Percentiles rank a stretch among this genome's conserved stretches.
Conservation (phyloP, 2,113 vertebrate species). For the Dipodomys merriami region DNA sequence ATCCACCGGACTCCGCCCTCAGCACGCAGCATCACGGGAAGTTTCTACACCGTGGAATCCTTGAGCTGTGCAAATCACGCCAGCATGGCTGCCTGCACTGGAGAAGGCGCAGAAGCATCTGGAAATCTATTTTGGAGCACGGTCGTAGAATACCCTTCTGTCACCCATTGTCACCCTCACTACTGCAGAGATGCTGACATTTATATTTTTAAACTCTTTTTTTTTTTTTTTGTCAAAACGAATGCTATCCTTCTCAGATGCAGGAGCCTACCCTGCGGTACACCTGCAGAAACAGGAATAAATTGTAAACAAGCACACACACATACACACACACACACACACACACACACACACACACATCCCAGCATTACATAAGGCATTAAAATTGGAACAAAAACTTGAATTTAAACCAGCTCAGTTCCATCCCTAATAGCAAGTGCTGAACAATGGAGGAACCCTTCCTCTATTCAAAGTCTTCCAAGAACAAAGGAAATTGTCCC, state of each 20-base stretch:
- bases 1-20: too few species aligned
- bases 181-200: slow-evolving; percentile 42
- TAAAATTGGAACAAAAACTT: slow-evolving; percentile 77
- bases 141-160: slow-evolving; percentile 74
- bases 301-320: slow-evolving; percentile 73
- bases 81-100: background rate
- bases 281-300: slow-evolving; percentile 81
- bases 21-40: background rate
- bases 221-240: slow-evolving; percentile 73
- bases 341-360: background rate
- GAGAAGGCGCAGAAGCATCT: background rate
- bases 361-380: slow-evolving; percentile 79
- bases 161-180: slow-evolving; percentile 44
- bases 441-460: slow-evolving; percentile 68
- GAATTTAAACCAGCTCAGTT: slow-evolving; percentile 82
- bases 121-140: slow-evolving; percentile 55
- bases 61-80: background rate
- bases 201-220: slow-evolving; percentile 77
- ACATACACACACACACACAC: too few species aligned
- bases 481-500: slow-evolving; percentile 78
- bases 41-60: background rate
- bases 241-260: slow-evolving; percentile 76
- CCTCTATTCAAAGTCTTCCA: slow-evolving; percentile 66
- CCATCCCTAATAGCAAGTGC: slow-evolving; percentile 60
- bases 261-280: slow-evolving; percentile 69